Percentiles rank a stretch among this genome's conserved stretches.
phyloP scores from a whole-genome alignment of 2,888 invertebrate genomes.

The Lydus trimaculatus region DNA sequence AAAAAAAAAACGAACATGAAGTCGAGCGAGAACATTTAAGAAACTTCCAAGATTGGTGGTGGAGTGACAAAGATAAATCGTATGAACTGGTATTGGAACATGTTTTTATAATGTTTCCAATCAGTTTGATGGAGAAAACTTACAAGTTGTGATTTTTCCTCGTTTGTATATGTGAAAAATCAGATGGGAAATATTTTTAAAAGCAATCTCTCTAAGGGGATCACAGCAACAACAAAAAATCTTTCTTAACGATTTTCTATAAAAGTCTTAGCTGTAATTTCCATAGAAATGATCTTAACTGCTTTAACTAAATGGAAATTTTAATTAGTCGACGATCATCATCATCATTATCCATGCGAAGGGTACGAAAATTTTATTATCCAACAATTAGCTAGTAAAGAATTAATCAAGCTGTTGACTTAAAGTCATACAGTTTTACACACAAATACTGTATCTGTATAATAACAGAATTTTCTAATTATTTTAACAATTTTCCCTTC shows the following conservation, averaged over 20 bases:
- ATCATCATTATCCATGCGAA: not conserved
- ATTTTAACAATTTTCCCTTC: constrained; percentile 32
- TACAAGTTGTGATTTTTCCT: constrained; percentile 33
- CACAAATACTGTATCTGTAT: constrained; percentile 15
- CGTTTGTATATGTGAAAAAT: constrained; percentile 18
- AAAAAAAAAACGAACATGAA: not conserved
- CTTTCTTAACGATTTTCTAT: not conserved
- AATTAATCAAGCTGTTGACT: constrained; percentile 49
- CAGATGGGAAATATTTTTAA: constrained; percentile 8
- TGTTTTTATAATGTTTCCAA: constrained; percentile 36
- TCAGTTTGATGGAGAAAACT: constrained; percentile 33
- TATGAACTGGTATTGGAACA: constrained; percentile 19
- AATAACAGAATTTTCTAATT: constrained; percentile 49
- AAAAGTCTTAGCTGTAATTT: not conserved
- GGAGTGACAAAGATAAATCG: constrained; percentile 29
- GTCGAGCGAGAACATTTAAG: not conserved
- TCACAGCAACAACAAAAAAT: not conserved
- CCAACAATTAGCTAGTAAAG: constrained; percentile 47
- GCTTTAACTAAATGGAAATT: constrained; percentile 41
- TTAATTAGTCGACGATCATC: constrained; percentile 32
- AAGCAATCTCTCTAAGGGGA: not conserved
- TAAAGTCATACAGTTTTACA: constrained; percentile 44
- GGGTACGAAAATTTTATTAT: constrained; percentile 45
- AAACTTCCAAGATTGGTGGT: constrained; percentile 31
- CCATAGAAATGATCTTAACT: constrained; percentile 11